Evolutionary conservation across 2,113 vertebrate species (phyloP).

Genomic region (Phalacrocorax brasilianus): DNA sequence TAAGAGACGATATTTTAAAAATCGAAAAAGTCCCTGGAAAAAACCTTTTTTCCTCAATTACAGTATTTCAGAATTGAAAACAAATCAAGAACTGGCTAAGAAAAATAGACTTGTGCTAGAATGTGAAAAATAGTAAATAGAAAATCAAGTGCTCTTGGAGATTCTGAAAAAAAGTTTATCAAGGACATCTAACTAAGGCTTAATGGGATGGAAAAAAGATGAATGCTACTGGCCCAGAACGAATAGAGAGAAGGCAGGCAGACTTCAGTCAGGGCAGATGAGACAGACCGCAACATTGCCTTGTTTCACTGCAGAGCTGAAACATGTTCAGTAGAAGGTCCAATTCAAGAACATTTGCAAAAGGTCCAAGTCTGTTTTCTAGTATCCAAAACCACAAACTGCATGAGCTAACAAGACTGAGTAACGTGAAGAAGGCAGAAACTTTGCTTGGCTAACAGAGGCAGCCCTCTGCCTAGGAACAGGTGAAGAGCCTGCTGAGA

Average conservation of each 20-base stretch:
- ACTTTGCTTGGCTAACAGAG: not conserved
- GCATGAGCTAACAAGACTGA: not conserved
- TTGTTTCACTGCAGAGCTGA: not conserved
- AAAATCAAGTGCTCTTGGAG: not conserved
- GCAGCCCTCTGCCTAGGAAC: not conserved
- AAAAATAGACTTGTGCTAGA: not conserved
- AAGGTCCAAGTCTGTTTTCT: not conserved
- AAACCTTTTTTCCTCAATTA: not conserved
- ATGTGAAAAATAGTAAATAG: not conserved
- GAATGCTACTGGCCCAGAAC: not conserved
- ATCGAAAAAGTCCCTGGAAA: not conserved
- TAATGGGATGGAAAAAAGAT: not conserved
- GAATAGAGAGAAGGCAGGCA: not conserved
- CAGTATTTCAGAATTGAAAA: not conserved
- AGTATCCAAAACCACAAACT: not conserved
- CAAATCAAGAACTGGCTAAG: not conserved
- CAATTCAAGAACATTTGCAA: not conserved
- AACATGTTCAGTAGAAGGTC: not conserved
- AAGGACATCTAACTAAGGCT: not conserved
- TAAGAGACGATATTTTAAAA: not conserved
- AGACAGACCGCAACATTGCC: not conserved
- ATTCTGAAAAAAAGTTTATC: not conserved
- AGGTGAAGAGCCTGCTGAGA: not conserved
- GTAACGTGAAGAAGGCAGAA: not conserved
- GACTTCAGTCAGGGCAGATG: not conserved